phyloP scores from a whole-genome alignment of 1,140 invertebrate genomes.

The Tetraneura akinire region DNA sequence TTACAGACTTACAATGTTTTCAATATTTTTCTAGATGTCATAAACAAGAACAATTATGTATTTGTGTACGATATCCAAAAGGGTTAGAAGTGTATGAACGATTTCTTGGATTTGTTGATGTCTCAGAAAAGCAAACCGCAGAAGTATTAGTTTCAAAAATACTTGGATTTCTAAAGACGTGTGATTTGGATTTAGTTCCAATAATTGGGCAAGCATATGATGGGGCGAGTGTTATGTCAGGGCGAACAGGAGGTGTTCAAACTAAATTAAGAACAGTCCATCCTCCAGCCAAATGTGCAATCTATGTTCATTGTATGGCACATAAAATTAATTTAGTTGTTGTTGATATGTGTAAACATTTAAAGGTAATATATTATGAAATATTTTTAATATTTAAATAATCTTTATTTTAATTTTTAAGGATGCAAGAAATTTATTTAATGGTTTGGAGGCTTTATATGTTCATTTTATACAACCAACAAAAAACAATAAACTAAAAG shows the following conservation, averaged over 20 bases:
- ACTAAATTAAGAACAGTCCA: not conserved
- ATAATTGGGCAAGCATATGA: conserved; percentile 16
- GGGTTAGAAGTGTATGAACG: not conserved
- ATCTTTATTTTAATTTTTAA: too few species aligned
- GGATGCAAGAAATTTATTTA: too few species aligned
- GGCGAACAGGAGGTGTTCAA: not conserved
- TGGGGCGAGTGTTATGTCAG: not conserved
- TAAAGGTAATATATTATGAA: too few species aligned
- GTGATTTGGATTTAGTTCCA: not conserved
- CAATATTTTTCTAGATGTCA: not conserved
- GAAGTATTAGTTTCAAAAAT: not conserved
- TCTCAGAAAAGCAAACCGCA: not conserved
- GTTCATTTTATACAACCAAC: too few species aligned
- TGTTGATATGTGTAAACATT: not conserved
- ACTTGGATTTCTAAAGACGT: not conserved
- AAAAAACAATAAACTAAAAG: too few species aligned
- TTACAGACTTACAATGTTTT: too few species aligned
- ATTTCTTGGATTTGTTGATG: conserved; percentile 22
- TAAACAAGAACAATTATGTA: not conserved
- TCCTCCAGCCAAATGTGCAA: not conserved
- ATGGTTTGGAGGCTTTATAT: too few species aligned
- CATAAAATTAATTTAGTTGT: not conserved
- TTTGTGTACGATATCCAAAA: not conserved
- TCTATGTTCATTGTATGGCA: not conserved
- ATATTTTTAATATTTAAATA: too few species aligned